These are phyloP conservation scores for Scotopteryx bipunctaria DNA, from an alignment of 2,888 invertebrate genomes.

Conservation along the genomic window DNA sequence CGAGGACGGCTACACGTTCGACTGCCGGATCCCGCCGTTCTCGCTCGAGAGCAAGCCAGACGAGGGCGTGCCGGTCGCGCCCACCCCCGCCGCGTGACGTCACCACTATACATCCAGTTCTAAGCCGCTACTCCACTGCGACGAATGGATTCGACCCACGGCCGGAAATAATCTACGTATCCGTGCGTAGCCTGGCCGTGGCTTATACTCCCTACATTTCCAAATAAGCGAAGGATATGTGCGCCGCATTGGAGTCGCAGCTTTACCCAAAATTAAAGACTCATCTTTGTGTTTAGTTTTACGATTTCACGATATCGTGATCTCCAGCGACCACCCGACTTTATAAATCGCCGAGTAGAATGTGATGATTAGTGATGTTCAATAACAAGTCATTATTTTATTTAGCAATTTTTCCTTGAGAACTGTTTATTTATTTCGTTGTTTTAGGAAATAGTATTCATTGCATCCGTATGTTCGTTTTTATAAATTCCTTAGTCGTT, in stretches of 20 bases:
- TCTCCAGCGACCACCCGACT: conserved; percentile 25
- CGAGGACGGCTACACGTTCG: conserved; percentile 98
- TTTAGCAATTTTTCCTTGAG: conserved; percentile 27
- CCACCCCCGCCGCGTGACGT: conserved; percentile 60
- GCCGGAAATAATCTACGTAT: too few species aligned
- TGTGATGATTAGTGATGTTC: conserved; percentile 46
- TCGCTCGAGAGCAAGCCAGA: conserved; percentile 97
- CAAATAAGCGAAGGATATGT: too few species aligned
- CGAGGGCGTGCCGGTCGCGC: conserved; percentile 67
- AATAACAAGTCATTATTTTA: conserved; percentile 46
- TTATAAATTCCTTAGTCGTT: conserved; percentile 63
- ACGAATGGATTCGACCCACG: too few species aligned
- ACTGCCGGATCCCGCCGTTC: conserved; percentile 98
- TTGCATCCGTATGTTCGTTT: conserved; percentile 53
- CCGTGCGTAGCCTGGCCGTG: too few species aligned
- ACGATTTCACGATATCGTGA: conserved; percentile 16
- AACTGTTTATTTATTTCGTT: conserved; percentile 48
- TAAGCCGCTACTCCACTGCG: too few species aligned
- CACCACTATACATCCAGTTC: conserved; percentile 13
- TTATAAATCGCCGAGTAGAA: conserved; percentile 29
- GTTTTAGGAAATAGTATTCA: conserved; percentile 46
- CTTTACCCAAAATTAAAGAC: too few species aligned
- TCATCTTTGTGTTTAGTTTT: conserved; percentile 21
- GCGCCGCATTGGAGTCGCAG: too few species aligned
- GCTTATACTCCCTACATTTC: too few species aligned